phyloP scores from a whole-genome alignment of 1,140 invertebrate genomes.

The Gonatopus flavifemur region DNA sequence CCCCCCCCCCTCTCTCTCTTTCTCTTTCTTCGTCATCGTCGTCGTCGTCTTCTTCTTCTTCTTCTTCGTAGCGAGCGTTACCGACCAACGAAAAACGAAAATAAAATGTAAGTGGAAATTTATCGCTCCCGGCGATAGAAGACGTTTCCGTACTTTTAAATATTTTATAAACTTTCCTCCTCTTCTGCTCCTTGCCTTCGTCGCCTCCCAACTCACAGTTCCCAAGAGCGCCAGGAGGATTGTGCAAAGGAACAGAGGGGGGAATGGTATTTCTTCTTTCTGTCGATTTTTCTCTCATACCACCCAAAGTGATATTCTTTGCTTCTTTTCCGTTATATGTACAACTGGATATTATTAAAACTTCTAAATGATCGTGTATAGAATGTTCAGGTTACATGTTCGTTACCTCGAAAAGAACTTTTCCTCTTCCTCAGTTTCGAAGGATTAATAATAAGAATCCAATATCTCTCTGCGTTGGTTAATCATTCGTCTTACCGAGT shows the following conservation, averaged over 20 bases:
- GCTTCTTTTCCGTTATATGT: conserved; percentile 32
- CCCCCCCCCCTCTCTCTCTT: conserved; percentile 13
- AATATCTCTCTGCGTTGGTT: no score
- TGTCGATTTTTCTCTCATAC: conserved; percentile 51
- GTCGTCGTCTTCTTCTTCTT: conserved; percentile 35
- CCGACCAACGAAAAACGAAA: conserved; percentile 57
- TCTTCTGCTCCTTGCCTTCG: conserved; percentile 32
- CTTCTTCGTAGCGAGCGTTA: conserved; percentile 42
- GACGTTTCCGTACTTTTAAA: conserved; percentile 60
- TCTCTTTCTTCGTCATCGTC: conserved; percentile 17
- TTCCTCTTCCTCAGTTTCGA: no score
- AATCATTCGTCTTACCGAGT: no score
- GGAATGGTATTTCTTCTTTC: conserved; percentile 39
- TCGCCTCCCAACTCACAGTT: conserved; percentile 8
- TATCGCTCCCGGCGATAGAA: conserved; percentile 57
- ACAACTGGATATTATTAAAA: conserved; percentile 58
- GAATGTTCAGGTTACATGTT: no score
- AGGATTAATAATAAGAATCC: no score
- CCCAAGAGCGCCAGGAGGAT: conserved; percentile 18
- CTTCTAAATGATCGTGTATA: conserved; percentile 54
- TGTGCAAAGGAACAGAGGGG: conserved; percentile 31
- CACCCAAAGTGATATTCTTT: conserved; percentile 30
- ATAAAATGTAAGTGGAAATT: conserved; percentile 61
- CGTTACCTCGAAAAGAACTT: no score
- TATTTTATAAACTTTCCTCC: conserved; percentile 60